A percentile compares a stretch with the other conserved stretches of the same genome.
These are phyloP conservation scores for Lagorchestes hirsutus DNA, from an alignment of 2,797 vertebrate genomes.

Conservation along the genomic window DNA sequence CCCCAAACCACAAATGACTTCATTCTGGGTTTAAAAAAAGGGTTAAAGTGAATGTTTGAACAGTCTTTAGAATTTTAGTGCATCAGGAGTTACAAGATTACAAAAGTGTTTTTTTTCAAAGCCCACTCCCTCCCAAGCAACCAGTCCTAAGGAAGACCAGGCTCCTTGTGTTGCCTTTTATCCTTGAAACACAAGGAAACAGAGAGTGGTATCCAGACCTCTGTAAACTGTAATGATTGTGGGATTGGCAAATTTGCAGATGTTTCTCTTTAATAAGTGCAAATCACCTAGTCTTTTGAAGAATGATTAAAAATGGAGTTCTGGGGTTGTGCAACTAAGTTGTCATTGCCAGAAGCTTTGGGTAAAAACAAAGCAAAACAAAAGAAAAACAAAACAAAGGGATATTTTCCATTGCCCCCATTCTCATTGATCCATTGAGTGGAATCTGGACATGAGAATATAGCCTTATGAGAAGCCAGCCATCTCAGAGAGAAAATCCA, in stretches of 20 bases:
- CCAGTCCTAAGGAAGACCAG: background rate
- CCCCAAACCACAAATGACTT: background rate
- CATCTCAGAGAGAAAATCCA: slow-evolving; percentile 29
- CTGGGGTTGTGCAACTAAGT: slow-evolving; percentile 3
- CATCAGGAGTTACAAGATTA: background rate
- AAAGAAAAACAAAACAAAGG: background rate
- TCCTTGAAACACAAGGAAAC: background rate
- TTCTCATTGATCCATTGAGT: slow-evolving; percentile 2
- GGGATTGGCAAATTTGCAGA: background rate
- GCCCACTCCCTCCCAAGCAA: background rate
- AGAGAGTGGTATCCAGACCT: background rate
- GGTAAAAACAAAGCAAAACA: background rate
- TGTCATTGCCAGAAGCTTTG: slow-evolving; percentile 42
- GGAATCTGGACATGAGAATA: slow-evolving; percentile 21
- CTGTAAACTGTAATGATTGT: background rate
- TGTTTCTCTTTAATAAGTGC: background rate
- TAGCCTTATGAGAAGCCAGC: background rate
- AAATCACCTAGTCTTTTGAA: slow-evolving; percentile 32
- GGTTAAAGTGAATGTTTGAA: background rate
- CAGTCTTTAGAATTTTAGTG: background rate
- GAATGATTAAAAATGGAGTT: slow-evolving; percentile 4
- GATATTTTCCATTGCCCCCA: background rate
- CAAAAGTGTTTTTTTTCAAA: background rate
- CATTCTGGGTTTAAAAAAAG: background rate
- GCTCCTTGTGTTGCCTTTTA: background rate